Percentiles rank a stretch among this genome's conserved stretches.
phyloP scores from a whole-genome alignment of 2,113 vertebrate species.

The Hydropotes inermis region DNA sequence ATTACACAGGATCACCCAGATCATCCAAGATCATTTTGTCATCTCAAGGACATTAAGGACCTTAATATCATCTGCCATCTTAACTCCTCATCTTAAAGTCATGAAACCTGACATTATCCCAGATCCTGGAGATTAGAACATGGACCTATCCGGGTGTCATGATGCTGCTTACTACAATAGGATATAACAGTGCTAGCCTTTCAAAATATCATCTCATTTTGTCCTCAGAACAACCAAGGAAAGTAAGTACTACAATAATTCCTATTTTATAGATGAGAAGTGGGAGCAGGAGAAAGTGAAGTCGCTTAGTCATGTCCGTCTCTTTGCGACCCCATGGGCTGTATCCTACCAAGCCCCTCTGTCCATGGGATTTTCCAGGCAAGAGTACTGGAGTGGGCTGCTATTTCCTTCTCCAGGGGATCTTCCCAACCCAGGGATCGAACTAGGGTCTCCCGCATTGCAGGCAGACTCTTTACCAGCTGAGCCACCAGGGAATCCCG shows the following conservation, averaged over 20 bases:
- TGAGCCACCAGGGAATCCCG: too few relatives aligned
- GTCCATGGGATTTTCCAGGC: neutral
- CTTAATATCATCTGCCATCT: neutral
- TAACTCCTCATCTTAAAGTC: neutral
- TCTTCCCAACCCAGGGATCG: too few relatives aligned
- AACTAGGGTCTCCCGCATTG: too few relatives aligned
- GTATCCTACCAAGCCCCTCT: neutral
- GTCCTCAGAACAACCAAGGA: neutral
- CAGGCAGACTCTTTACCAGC: too few relatives aligned
- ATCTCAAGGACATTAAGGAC: neutral
- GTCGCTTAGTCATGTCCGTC: rapidly evolving
- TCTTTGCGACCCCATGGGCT: neutral
- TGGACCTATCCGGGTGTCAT: too few relatives aligned
- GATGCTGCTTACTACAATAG: neutral
- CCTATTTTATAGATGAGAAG: neutral
- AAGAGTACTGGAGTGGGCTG: neutral
- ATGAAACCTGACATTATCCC: neutral
- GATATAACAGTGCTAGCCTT: neutral
- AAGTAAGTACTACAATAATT: neutral
- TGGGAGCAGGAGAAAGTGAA: neutral
- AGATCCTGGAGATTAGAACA: neutral
- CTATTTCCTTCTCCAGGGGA: too few relatives aligned
- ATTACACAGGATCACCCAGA: neutral
- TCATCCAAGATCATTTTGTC: neutral
- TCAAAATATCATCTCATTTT: neutral